Base-by-base conservation (phyloP, 2,888 invertebrate species). In the Schizaphis graminum region DNA sequence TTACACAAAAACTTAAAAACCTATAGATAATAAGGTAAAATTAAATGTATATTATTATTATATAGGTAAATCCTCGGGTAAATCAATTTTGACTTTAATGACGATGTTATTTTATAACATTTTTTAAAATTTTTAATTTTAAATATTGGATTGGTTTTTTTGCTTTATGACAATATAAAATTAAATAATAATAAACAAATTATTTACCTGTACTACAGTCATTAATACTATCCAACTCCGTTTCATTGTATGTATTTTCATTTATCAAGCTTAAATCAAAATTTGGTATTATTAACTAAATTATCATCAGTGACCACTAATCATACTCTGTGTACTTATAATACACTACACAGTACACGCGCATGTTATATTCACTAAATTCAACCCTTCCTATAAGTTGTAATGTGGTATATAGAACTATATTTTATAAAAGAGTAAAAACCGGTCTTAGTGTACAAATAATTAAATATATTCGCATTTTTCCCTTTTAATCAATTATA, bases 401-500 rank as follows among this genome's bases (percentile, higher is more conserved):
- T 47, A n/a, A 49, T 35, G 13, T 16, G 67, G 67, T n/a, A 67
- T 5, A 67, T 86, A 87, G 35, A 49, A n/a, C 16, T 67, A 67
- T 87, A 53, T n/a, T 87, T 87, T 53, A 28, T 44, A 35, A 53
- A 53, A 87, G 21, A 87, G 8, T 53, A 28, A 49, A 53, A 87
- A 87, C 87, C 87, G 53, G 87, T 87, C n/a, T 87, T 53, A 8
- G 21, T 86, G 5, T 67, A n/a, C n/a, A n/a, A n/a, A n/a, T 16
- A 16, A 67, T 67, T 16, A 87, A 53, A 49, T 7, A 87, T 53
- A 87, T 24, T 87, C 87, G 49, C n/a, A 87, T 44, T 87, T 87
- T 86, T 87, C 53, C 53, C 53, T 53, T 21, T 87, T n/a, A 87
- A 53, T 87, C 24, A 49, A 87, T 87, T 87, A 87, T 35, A 53